Base-by-base conservation (phyloP, 2,797 vertebrate species). In the Sternarchorhynchus goeldii region DNA sequence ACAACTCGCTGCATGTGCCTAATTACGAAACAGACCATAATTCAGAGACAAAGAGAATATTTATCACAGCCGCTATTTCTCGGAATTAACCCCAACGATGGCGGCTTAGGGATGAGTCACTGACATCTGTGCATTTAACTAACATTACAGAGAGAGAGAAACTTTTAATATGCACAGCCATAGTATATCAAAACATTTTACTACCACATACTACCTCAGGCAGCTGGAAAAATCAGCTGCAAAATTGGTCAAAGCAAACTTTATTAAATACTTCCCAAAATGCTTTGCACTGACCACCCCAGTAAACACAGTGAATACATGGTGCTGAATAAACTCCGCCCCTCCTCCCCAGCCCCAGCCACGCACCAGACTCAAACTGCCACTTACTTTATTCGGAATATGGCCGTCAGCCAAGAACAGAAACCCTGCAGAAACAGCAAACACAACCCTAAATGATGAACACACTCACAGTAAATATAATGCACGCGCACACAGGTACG, bases 321-420 rank as follows among this genome's bases (percentile, higher is more conserved):
- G 18, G 36, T 14, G 70, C 29, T 45, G 12, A 66, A 66, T 18
- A 56, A 71, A 64, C 36, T 5, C 53, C 18, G 45, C 17, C 50
- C 25, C 6, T 7, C 16, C 25, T 10, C 12, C 32, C 21, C 2
- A 41, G 8, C 56, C 62, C 41, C 53, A 41, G 21, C 41, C 20
- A 63, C 31, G 5, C 0, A 3, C 14, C 4, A 10, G 50, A 78
- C 56, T 41, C 56, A 74, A 76, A 83, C 12, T 57, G 29, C 5
- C 82, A 95, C 96, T 97, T 92, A 99, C 97, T 99, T 99, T 94
- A 99, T 99, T 93, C 96, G 95, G 92, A 99, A 99, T 92, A 99
- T 98, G 45, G 97, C 97, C 0, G 96, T 98, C 87, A 99, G 90
- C 96, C 96, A 99, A 79, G 96, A 99, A 85, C 96, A 98, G 92